Percentiles rank a stretch among this genome's conserved stretches.
Conservation (phyloP, 2,113 vertebrate genomes). For the Nyctibius bracteatus region DNA sequence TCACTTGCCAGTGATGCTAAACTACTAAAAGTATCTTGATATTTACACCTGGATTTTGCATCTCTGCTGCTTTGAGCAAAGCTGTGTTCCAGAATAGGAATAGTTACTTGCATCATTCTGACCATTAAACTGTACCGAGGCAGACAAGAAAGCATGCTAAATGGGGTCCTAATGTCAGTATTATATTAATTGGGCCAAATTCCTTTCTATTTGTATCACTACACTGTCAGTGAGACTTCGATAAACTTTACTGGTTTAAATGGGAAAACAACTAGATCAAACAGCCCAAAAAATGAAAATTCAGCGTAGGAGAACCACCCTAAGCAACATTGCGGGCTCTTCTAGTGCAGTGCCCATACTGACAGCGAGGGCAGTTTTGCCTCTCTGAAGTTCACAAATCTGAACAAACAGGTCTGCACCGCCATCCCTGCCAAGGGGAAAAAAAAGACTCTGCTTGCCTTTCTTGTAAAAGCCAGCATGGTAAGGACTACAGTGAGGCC, state of each 20-base stretch:
- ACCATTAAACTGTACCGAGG: not conserved
- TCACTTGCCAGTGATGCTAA: not conserved
- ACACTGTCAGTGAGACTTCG: not conserved
- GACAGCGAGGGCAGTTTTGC: not conserved
- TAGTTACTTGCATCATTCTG: not conserved
- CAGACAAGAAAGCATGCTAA: not conserved
- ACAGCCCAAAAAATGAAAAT: not conserved
- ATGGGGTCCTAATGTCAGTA: not conserved
- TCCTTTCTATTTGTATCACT: not conserved
- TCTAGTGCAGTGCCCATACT: not conserved
- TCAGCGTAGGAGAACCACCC: not conserved
- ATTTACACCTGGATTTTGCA: not conserved
- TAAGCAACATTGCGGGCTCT: not conserved
- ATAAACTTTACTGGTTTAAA: not conserved
- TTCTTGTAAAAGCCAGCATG: not conserved
- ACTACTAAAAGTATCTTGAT: not conserved
- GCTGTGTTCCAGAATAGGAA: not conserved
- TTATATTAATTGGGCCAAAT: not conserved
- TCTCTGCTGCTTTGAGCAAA: not conserved
- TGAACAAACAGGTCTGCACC: not conserved
- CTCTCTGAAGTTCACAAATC: not conserved
- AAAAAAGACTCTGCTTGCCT: not conserved
- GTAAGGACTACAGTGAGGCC: not conserved
- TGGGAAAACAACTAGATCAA: not conserved
- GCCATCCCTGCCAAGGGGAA: rapidly evolving